Conservation (phyloP, 2,888 invertebrate genomes). For the Trichacis sp. region DNA sequence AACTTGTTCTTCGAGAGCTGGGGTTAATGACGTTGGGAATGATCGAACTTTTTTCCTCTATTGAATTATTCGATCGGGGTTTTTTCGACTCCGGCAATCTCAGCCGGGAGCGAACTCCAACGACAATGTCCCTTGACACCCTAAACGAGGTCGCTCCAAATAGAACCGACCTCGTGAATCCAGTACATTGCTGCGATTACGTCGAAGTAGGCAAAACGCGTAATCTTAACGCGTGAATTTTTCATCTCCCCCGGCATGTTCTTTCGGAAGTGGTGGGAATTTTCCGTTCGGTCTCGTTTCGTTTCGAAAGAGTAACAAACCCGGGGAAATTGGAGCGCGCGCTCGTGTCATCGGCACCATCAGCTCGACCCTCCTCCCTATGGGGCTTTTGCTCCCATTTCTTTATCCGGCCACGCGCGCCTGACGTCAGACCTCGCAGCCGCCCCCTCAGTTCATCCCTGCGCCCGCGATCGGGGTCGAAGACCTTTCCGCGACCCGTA, state of each 20-base stretch:
- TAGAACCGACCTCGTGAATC: constrained; percentile 49
- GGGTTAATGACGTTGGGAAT: no score
- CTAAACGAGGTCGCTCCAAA: constrained; percentile 51
- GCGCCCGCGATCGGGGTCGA: constrained; percentile 49
- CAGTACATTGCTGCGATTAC: constrained; percentile 13
- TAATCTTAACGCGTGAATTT: no score
- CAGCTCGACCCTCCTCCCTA: constrained; percentile 36
- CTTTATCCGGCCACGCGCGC: constrained; percentile 41
- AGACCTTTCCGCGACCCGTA: constrained; percentile 63
- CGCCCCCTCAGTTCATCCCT: constrained; percentile 42
- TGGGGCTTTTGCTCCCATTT: constrained; percentile 45
- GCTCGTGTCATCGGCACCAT: constrained; percentile 44
- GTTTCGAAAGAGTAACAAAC: background rate
- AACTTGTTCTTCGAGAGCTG: no score
- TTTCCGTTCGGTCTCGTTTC: background rate
- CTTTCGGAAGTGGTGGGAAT: background rate
- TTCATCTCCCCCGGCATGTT: background rate
- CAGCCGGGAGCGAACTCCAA: constrained; percentile 24
- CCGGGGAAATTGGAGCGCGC: constrained; percentile 30
- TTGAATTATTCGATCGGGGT: constrained; percentile 31
- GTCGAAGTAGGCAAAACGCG: background rate
- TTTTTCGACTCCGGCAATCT: constrained; percentile 27
- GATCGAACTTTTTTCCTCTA: no score
- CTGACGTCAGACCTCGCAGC: constrained; percentile 45
- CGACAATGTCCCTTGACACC: constrained; percentile 42